Base-by-base conservation (phyloP, 2,113 vertebrate genomes). In the Indicator maculatus region DNA sequence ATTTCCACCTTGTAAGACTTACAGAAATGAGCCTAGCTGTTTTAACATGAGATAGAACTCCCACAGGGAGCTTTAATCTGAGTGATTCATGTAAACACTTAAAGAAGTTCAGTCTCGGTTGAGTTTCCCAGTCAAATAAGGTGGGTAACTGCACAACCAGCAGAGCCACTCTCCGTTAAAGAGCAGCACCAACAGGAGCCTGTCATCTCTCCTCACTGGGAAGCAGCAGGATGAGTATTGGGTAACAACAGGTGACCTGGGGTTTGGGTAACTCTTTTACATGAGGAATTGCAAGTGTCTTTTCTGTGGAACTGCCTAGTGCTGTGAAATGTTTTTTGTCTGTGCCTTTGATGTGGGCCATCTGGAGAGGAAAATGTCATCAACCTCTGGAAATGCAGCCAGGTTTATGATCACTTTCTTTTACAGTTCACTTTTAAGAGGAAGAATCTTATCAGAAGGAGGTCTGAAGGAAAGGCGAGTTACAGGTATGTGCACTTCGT, bases 301-400 rank as follows among this genome's bases (percentile, higher is more conserved):
- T 77, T 91, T 86, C 69, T 60, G 65, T 72, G 89, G 82, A 91
- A 60, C 72, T 91, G 65, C 69, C 72, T 53, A 19, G 38, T 58
- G 33, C 65, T 52, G 58, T 27, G 82, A 85, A 92, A 71, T 3
- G 0, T 44, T 80, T 21, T 88, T 77, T 3, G 0, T 70, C 83
- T 39, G n/a, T 41, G 1, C 27, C 77, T 85, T 79, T 98, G 97
- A 97, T 97, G 87, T 92, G 97, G 95, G 97, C 95, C 97, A 97
- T 97, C 98, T 95, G 97, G 95, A 98, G 97, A 98, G 81, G 78
- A 72, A 91, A 91, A 85, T 64, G 41, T 80, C 83, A 52, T 83
- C 71, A 63, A 11, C 33, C 33, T 71, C 58, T 80, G 83, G 61
- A 93, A 86, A 65, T 24, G 7, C 91, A 81, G 44, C 67, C 78